Evolutionary conservation across 2,888 invertebrate species (phyloP), one percentile per base, ranked within the genome.

Genomic region (Chironomus riparius): DNA sequence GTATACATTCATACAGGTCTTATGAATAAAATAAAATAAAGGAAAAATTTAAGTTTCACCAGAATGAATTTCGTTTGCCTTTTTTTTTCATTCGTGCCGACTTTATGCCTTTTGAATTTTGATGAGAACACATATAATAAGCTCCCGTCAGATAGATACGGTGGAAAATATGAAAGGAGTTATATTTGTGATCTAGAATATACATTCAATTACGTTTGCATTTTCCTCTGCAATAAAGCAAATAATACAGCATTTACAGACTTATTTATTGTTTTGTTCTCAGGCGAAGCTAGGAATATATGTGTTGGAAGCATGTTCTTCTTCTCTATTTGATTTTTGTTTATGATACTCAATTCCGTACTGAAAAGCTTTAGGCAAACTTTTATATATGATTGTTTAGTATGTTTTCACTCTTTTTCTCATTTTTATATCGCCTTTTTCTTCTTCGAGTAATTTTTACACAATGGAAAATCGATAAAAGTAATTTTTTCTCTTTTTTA

Each of bases 401-500:
- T 38, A 38, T 38, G 38, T 50, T 18, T 56, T 18, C 18, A 15
- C 5, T 18, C 15, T 56, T 18, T 56, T n/a, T 56, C 7, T 18
- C 56, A 56, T 56, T 56, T 18, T 65, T 65, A 24, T 65, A 65
- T 21, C 24, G 65, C 65, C n/a, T n/a, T 18, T 21, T 65, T 65
- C 22, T 21, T 65, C 12, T 65, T 21, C 21, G 65, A 12, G 13
- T 21, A 65, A 22, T 24, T 21, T 65, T 65, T 65, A 13, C 24
- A 24, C 22, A 24, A 12, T 65, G 24, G 65, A 73, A 73, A 73
- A 73, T 73, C 72, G 47, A 73, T 73, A 73, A 73, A 73, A 73
- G 72, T 73, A 73, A 73, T 65, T 65, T 65, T 62, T 65, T 24
- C 18, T 24, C 28, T 47, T 18, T 47, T 73, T 73, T 61, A 62